Conservation (phyloP, 2,888 invertebrate species). For the Noctua fimbriata region DNA sequence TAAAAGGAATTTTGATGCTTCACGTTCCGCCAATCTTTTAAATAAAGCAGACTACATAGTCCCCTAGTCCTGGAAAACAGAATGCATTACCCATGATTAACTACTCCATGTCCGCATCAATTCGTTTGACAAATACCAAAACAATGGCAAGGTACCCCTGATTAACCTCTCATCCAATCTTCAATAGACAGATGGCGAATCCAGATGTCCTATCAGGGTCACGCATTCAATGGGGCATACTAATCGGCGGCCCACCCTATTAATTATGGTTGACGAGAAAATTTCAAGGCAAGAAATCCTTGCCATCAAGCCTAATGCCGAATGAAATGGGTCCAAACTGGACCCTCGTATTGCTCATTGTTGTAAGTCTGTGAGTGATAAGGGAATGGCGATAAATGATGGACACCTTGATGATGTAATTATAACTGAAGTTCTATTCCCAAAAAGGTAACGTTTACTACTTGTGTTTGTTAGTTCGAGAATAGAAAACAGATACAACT, state of each 20-base stretch:
- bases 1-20: not conserved
- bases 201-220: conserved; percentile 75
- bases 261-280: conserved; percentile 88
- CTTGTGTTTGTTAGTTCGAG: not conserved
- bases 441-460: not conserved
- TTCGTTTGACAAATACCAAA: conserved; percentile 59
- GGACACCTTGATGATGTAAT: not conserved
- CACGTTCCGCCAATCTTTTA: not conserved
- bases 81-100: conserved; percentile 47
- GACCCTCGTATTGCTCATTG: conserved; percentile 80
- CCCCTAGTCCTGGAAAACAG: not conserved
- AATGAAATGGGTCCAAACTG: conserved; percentile 88
- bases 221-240: conserved; percentile 81
- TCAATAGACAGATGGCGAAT: conserved; percentile 74
- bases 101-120: conserved; percentile 34
- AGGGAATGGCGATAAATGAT: conserved; percentile 56
- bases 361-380: conserved; percentile 63
- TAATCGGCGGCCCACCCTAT: conserved; percentile 83
- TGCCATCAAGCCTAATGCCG: conserved; percentile 86
- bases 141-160: conserved; percentile 57
- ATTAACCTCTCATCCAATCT: conserved; percentile 67
- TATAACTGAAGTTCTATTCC: not conserved
- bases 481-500: no score
- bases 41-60: conserved; percentile 1
- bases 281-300: conserved; percentile 89